A percentile compares a stretch with the other conserved stretches of the same genome.
phyloP scores from a whole-genome alignment of 2,797 vertebrate species.

The Myotis pilosus region DNA sequence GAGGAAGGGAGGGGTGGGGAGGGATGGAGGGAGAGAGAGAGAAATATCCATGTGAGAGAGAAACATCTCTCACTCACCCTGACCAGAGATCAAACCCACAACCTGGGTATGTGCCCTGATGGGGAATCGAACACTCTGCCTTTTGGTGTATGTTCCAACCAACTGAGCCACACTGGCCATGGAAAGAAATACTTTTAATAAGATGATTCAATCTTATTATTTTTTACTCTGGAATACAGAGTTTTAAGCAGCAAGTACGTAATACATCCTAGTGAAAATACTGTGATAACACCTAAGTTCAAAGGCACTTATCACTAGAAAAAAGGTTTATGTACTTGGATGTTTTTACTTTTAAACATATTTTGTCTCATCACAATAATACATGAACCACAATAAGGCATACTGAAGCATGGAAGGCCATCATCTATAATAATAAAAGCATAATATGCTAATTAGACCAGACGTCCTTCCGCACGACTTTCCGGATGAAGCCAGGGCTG shows the following conservation, averaged over 20 bases:
- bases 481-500: no score
- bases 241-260: slow-evolving; percentile 17
- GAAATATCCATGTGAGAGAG: no score
- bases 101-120: no score
- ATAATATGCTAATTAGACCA: no score
- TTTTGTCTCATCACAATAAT: neutral
- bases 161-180: no score
- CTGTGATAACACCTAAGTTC: neutral
- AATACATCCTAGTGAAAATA: slow-evolving; percentile 10
- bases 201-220: neutral
- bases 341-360: slow-evolving; percentile 41
- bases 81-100: no score
- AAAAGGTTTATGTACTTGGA: neutral
- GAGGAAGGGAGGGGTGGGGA: no score
- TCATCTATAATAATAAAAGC: neutral
- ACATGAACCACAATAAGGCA: neutral
- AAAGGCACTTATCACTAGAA: slow-evolving; percentile 24
- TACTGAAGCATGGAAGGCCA: slow-evolving; percentile 30
- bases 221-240: neutral
- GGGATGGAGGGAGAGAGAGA: no score
- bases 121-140: no score
- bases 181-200: slow-evolving; percentile 32
- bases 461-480: no score
- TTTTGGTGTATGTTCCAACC: no score
- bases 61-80: no score